Evolutionary conservation across 2,113 vertebrate species (phyloP), one percentile per base, ranked within the genome.

Genomic region (Eulemur rufifrons): DNA sequence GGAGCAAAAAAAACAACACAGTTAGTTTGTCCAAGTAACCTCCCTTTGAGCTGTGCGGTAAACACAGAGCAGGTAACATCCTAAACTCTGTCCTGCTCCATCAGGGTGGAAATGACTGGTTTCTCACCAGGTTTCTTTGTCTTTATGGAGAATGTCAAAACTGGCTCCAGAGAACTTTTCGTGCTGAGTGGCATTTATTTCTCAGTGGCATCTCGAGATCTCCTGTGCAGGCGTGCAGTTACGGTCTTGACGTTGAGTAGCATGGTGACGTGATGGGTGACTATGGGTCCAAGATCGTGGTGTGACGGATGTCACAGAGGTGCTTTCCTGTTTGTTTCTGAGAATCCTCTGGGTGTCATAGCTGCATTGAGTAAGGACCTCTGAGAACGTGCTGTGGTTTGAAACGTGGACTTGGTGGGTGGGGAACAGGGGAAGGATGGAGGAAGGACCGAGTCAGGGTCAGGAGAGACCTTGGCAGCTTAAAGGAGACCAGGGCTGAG

Each of bases 201-300:
- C 12, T 50, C 8, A 10, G 25, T 10, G 47, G 39, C 8, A 25
- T 21, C 61, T 95, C 37, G 68, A 83, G 39, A 25, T 82, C 47
- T 69, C 14, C 10, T 0, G 2, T 7, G 3, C 29, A 5, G 45
- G 77, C 39, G 47, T 21, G 32, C 3, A 29, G 8, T 17, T 8
- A 3, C 5, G 21, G 25, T 42, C 84, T 74, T 64, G 8, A 92
- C 45, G 9, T 18, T 64, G 13, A 42, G 37, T 13, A 47, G 8
- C 14, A 8, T 10, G 47, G 71, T 2, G 21, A 27, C 4, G 0
- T 5, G 77, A 6, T 3, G 27, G 18, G 42, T 21, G 34, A 32
- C 15, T 17, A 3, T 42, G 23, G 32, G 18, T 37, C 64, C 3
- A 11, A 18, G 27, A 10, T 23, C 8, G 5, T 8, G 6, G 3